phyloP scores from a whole-genome alignment of 2,113 vertebrate genomes.

The Microcebus ravelobensis region DNA sequence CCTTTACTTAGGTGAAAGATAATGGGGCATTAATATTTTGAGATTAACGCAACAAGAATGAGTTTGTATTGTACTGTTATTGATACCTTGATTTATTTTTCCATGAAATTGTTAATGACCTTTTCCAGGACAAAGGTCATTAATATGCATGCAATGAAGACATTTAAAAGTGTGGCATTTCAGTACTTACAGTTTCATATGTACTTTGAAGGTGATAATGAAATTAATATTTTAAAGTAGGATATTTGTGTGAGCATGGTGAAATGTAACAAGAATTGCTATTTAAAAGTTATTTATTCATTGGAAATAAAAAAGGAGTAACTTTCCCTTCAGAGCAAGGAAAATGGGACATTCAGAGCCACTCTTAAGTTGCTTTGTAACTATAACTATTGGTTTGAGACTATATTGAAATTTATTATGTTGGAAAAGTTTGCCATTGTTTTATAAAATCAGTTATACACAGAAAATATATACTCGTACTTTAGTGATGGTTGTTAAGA shows the following conservation, averaged over 20 bases:
- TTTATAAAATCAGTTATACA: conserved; percentile 53
- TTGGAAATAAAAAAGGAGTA: background rate
- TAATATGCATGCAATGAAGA: background rate
- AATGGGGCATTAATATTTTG: background rate
- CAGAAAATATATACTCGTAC: background rate
- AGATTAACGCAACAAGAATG: background rate
- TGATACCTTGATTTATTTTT: background rate
- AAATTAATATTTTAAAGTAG: background rate
- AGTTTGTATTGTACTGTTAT: background rate
- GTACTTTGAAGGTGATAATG: background rate
- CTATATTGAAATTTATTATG: conserved; percentile 28
- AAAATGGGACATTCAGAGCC: background rate
- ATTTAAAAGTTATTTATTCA: background rate
- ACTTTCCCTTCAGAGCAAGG: background rate
- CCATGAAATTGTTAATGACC: background rate
- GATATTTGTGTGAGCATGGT: background rate
- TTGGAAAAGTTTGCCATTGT: conserved; percentile 20
- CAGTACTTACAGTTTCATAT: background rate
- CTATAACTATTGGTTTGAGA: background rate
- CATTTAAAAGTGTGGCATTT: background rate
- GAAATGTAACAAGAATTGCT: background rate
- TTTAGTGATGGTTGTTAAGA: conserved; percentile 34
- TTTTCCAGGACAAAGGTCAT: background rate
- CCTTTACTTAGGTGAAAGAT: background rate
- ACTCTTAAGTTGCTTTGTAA: background rate